Base-by-base conservation (phyloP, 2,888 invertebrate species). In the Antitype chi region DNA sequence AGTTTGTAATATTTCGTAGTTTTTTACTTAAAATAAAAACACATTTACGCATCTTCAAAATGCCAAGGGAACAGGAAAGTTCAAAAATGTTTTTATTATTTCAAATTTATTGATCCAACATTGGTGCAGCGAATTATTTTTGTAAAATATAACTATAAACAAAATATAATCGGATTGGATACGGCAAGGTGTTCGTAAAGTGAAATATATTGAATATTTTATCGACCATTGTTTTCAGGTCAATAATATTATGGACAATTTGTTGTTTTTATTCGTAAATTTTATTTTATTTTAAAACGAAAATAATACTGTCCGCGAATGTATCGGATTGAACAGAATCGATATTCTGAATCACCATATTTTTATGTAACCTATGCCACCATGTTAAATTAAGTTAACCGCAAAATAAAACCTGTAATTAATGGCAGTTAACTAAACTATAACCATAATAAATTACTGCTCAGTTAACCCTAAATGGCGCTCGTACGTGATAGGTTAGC, bases 141-240 rank as follows among this genome's bases (percentile, higher is more conserved):
- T 85, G 80, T 89, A 88, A 87, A 77, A 84, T 70, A 73, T 86
- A 85, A 84, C 84, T 81, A 78, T 74, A 87, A 84, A 88, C 81
- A 89, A 90, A 89, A 91, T 89, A 86, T 88, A 88, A 91, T 91
- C 81, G 88, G 85, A 91, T 92, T 88, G 85, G 87, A 79, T 69
- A 80, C 87, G 85, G 78, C 78, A 81, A 85, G 85, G 79, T 83
- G 80, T 87, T 87, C 90, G 90, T 91, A 85, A 91, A 91, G 82
- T 88, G 87, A 89, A 93, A 91, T 90, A 91, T 92, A 92, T 93
- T 91, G 91, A 91, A 93, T 92, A 90, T 93, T 94, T 93, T 94
- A 94, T 93, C 80, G 91, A 75, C 92, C 91, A 94, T 94, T 94
- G 94, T 94, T 92, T 90, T 82, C 87, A 85, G 85, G 79, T 88